phyloP scores from a whole-genome alignment of 2,888 invertebrate species.

The Palloptera scutellata region DNA sequence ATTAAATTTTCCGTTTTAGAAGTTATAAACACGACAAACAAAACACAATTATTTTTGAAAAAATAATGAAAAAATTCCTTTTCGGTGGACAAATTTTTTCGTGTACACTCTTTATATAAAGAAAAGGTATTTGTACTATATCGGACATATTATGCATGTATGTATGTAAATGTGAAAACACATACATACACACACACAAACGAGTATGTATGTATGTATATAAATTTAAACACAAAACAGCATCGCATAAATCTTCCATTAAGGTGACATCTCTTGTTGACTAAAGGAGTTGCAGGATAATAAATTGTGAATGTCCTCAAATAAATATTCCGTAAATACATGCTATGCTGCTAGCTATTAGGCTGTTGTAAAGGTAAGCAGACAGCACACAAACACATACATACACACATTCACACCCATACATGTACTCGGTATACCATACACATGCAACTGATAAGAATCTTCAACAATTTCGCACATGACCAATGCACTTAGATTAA shows the following conservation, averaged over 20 bases:
- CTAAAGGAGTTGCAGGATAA: constrained; percentile 52
- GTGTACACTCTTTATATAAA: too few species aligned
- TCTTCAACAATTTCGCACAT: constrained; percentile 59
- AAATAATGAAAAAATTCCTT: too few species aligned
- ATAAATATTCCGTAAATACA: constrained; percentile 52
- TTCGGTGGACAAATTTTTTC: too few species aligned
- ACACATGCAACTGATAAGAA: constrained; percentile 50
- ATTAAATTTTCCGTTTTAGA: too few species aligned
- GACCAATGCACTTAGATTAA: constrained; percentile 48
- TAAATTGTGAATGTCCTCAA: constrained; percentile 56
- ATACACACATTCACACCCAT: background rate
- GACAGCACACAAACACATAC: constrained; percentile 9
- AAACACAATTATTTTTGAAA: too few species aligned
- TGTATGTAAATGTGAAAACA: background rate
- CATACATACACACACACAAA: background rate
- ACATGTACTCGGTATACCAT: too few species aligned
- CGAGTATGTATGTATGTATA: background rate
- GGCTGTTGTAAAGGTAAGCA: constrained; percentile 11
- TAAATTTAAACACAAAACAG: constrained; percentile 25
- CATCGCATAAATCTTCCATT: constrained; percentile 52
- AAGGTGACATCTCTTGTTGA: constrained; percentile 55
- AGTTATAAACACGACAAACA: too few species aligned
- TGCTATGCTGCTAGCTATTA: background rate
- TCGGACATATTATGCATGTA: background rate
- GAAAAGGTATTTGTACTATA: too few species aligned